These are phyloP conservation scores for Rhyacophila evoluta DNA, from an alignment of 2,888 invertebrate species.

Conservation along the genomic window DNA sequence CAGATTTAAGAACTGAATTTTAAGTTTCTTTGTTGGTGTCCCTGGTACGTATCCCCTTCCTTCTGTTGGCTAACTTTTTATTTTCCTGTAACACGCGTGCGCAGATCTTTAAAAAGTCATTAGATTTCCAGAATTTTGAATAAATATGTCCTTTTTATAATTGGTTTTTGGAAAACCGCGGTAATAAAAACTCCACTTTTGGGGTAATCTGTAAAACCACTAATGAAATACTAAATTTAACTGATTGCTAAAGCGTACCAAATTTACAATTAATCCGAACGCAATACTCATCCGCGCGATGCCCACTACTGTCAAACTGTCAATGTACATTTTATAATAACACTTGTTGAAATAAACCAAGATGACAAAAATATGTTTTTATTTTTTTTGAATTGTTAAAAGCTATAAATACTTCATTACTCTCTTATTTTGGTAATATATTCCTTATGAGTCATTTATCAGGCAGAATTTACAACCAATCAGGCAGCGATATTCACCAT, in stretches of 20 bases:
- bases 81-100: slow-evolving; percentile 63
- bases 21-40: slow-evolving; percentile 66
- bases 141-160: no score
- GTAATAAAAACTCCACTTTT: no score
- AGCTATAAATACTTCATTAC: background rate
- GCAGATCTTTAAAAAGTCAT: slow-evolving; percentile 60
- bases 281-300: slow-evolving; percentile 14
- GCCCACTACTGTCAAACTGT: background rate
- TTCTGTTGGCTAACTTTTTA: background rate
- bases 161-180: no score
- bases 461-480: slow-evolving; percentile 69
- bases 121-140: no score
- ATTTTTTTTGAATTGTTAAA: no score
- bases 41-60: background rate
- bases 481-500: slow-evolving; percentile 68
- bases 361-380: no score
- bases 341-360: background rate
- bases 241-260: no score
- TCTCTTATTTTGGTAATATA: background rate
- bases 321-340: background rate
- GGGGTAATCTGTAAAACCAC: no score
- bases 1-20: slow-evolving; percentile 68
- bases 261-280: no score
- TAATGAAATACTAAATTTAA: no score
- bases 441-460: slow-evolving; percentile 44